phyloP scores from a whole-genome alignment of 2,888 invertebrate genomes.

The Ennomos erosarius region DNA sequence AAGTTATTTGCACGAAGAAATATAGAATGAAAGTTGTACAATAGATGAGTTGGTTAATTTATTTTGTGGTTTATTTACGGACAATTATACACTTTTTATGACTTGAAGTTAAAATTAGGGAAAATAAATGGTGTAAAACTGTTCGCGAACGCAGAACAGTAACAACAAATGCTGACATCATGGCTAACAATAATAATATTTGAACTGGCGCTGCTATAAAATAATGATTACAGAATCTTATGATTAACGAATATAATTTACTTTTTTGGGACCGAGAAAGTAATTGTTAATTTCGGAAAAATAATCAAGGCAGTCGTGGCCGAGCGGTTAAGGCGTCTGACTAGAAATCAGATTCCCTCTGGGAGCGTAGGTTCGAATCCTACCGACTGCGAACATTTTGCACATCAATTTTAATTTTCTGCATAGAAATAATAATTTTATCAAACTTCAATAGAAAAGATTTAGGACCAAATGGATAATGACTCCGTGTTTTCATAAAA shows the following conservation, averaged over 20 bases:
- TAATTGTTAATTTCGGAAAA: not conserved
- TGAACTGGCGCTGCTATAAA: no score
- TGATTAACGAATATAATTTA: no score
- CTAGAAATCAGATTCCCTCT: constrained; percentile 95
- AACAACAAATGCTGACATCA: no score
- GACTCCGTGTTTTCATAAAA: constrained; percentile 19
- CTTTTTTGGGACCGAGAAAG: no score
- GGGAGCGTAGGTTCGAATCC: constrained; percentile 96
- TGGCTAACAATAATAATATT: no score
- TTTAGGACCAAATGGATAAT: constrained; percentile 16
- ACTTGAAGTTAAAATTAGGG: no score
- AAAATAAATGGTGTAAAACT: no score
- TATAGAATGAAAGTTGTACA: constrained; percentile 8
- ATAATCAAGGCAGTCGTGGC: constrained; percentile 88
- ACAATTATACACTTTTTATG: not conserved
- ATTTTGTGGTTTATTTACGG: constrained; percentile 3
- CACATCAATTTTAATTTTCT: constrained; percentile 19
- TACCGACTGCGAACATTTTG: constrained; percentile 89
- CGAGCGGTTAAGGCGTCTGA: constrained; percentile 95
- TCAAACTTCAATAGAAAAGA: constrained; percentile 12
- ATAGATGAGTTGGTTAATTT: constrained; percentile 8
- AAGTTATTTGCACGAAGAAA: constrained; percentile 13
- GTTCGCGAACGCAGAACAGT: no score
- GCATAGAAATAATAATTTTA: constrained; percentile 6
- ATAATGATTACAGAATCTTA: no score